phyloP scores from a whole-genome alignment of 1,140 invertebrate species.

The Dendrolimus kikuchii region DNA sequence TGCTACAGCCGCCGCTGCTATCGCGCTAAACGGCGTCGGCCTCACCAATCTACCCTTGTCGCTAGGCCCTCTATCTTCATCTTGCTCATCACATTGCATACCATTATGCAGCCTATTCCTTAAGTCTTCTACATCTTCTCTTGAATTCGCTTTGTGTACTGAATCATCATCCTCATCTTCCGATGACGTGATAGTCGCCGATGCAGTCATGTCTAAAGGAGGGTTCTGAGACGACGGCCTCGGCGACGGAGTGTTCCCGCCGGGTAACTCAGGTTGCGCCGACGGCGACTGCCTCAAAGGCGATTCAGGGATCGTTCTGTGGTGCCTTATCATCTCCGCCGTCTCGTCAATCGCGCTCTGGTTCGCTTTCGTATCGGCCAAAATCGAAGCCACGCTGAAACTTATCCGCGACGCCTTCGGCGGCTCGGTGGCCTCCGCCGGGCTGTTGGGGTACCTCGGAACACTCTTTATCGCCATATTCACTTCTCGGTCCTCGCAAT shows the following conservation, averaged over 20 bases:
- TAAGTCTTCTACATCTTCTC: slow-evolving; percentile 79
- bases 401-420: slow-evolving; percentile 75
- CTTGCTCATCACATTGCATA: slow-evolving; percentile 17
- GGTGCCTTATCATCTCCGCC: slow-evolving; percentile 63
- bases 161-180: slow-evolving; percentile 78
- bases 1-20: slow-evolving; percentile 77
- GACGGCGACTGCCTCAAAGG: slow-evolving; percentile 60
- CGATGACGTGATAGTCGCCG: slow-evolving; percentile 65
- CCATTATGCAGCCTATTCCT: slow-evolving; percentile 66
- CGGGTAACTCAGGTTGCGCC: slow-evolving; percentile 60
- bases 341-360: slow-evolving; percentile 46
- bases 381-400: slow-evolving; percentile 79
- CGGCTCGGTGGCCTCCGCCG: slow-evolving; percentile 71
- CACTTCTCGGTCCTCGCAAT: slow-evolving; percentile 64
- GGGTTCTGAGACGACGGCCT: slow-evolving; percentile 48
- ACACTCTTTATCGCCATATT: slow-evolving; percentile 72
- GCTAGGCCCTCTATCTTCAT: slow-evolving; percentile 55
- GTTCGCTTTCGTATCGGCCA: slow-evolving; percentile 76
- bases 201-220: slow-evolving; percentile 51
- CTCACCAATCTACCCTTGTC: slow-evolving; percentile 72
- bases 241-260: slow-evolving; percentile 47
- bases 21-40: slow-evolving; percentile 78
- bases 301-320: slow-evolving; percentile 60
- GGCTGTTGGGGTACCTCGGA: slow-evolving; percentile 67
- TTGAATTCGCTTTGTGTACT: slow-evolving; percentile 76